Evolutionary conservation across 2,797 vertebrate species (phyloP).

Genomic region (Numenius phaeopus): DNA sequence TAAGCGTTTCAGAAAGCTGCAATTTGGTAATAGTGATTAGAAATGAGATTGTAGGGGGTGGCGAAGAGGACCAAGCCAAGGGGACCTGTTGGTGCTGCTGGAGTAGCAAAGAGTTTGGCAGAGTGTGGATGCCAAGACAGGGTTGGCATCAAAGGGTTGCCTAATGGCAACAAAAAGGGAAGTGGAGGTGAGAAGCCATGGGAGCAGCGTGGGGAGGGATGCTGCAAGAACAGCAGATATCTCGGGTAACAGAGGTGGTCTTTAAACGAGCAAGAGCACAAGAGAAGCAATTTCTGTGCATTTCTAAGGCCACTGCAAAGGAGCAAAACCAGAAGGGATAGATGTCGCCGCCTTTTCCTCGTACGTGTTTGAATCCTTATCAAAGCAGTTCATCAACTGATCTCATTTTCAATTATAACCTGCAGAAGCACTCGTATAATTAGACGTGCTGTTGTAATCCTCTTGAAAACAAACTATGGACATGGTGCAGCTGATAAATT

Average conservation of each 20-base stretch:
- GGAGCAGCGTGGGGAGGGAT: neutral
- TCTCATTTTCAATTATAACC: constrained; percentile 33
- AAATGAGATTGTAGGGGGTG: neutral
- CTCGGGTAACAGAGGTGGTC: neutral
- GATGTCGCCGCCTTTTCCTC: neutral
- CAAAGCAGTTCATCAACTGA: constrained; percentile 1
- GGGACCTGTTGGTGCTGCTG: neutral
- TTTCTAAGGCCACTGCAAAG: neutral
- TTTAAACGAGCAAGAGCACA: neutral
- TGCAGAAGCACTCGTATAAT: constrained; percentile 4
- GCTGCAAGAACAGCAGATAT: neutral
- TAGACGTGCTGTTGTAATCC: constrained; percentile 40
- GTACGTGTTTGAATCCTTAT: neutral
- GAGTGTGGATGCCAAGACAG: rapidly evolving
- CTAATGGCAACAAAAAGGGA: neutral
- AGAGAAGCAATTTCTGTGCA: neutral
- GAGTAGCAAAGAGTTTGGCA: neutral
- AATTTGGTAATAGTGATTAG: neutral
- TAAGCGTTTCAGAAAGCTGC: neutral
- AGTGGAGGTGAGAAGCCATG: neutral
- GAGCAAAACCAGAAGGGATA: neutral
- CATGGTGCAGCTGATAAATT: neutral
- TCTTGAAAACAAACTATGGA: constrained; percentile 21
- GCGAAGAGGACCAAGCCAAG: neutral
- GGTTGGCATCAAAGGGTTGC: neutral